These are phyloP conservation scores for Diploscapter pachys DNA, from an alignment of 1,140 invertebrate species.

Conservation along the genomic window DNA sequence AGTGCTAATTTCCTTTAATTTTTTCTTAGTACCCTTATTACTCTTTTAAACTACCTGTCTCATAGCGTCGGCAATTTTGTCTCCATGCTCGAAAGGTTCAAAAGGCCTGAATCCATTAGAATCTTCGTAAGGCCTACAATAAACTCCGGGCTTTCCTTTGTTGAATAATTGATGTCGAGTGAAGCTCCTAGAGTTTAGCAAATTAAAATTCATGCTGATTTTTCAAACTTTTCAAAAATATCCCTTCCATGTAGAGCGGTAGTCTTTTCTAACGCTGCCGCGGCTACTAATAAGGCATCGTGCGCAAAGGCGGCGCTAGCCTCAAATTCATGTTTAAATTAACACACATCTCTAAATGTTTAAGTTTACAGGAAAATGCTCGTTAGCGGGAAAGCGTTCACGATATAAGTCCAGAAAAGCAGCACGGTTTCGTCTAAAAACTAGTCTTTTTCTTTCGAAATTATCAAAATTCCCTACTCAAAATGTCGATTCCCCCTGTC, in stretches of 20 bases:
- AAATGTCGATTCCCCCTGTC: slow-evolving; percentile 27
- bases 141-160: slow-evolving; percentile 34
- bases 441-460: too few relatives aligned
- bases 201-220: not conserved
- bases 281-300: slow-evolving; percentile 34
- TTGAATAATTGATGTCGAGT: slow-evolving; percentile 44
- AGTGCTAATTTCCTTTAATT: too few relatives aligned
- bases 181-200: slow-evolving; percentile 16
- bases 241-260: slow-evolving; percentile 21
- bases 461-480: not conserved
- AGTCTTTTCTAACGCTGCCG: slow-evolving; percentile 24
- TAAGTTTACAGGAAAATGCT: slow-evolving; percentile 13
- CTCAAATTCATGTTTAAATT: slow-evolving; percentile 1
- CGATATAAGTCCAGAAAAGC: slow-evolving; percentile 17
- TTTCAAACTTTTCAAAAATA: slow-evolving; percentile 20
- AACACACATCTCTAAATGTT: not conserved
- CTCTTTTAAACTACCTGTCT: slow-evolving; percentile 26
- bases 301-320: slow-evolving; percentile 31
- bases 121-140: slow-evolving; percentile 31
- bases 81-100: slow-evolving; percentile 54
- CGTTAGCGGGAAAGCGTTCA: slow-evolving; percentile 13
- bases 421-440: slow-evolving; percentile 13
- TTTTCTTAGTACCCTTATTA: too few relatives aligned
- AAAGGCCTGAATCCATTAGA: slow-evolving; percentile 49
- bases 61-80: slow-evolving; percentile 45